phyloP scores from a whole-genome alignment of 2,797 vertebrate species.

The Sebastes reedi region DNA sequence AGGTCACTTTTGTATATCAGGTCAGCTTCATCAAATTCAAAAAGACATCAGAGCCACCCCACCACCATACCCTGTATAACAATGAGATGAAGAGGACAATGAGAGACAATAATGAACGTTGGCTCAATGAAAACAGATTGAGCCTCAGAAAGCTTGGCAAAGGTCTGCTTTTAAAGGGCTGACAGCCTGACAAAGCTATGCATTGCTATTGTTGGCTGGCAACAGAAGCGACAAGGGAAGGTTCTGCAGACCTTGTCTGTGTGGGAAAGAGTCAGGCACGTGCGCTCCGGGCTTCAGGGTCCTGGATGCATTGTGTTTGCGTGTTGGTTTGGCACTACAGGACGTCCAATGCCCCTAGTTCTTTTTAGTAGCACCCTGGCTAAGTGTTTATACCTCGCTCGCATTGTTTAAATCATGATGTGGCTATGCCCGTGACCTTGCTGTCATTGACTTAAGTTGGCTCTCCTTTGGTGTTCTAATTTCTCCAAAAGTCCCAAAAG shows the following conservation, averaged over 20 bases:
- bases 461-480: slow-evolving; percentile 47
- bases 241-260: slow-evolving; percentile 47
- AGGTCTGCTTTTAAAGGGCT: slow-evolving; percentile 63
- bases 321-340: slow-evolving; percentile 40
- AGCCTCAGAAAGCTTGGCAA: slow-evolving; percentile 59
- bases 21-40: slow-evolving; percentile 67
- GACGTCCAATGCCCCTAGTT: background rate
- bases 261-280: slow-evolving; percentile 43
- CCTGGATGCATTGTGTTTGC: slow-evolving; percentile 54
- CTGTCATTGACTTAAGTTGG: slow-evolving; percentile 44
- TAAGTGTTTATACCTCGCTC: slow-evolving; percentile 20
- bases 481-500: slow-evolving; percentile 39
- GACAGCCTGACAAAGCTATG: slow-evolving; percentile 64
- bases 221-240: slow-evolving; percentile 45
- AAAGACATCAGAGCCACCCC: slow-evolving; percentile 49
- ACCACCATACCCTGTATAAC: slow-evolving; percentile 39
- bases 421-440: slow-evolving; percentile 33
- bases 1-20: slow-evolving; percentile 64
- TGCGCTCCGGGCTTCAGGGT: slow-evolving; percentile 39
- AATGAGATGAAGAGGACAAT: slow-evolving; percentile 68
- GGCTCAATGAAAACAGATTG: slow-evolving; percentile 57
- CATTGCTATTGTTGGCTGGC: slow-evolving; percentile 59
- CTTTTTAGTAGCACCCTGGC: slow-evolving; percentile 10
- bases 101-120: slow-evolving; percentile 52
- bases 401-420: slow-evolving; percentile 43